These are phyloP conservation scores for Camponotus fellah DNA, from an alignment of 2,888 invertebrate genomes.

Conservation along the genomic window DNA sequence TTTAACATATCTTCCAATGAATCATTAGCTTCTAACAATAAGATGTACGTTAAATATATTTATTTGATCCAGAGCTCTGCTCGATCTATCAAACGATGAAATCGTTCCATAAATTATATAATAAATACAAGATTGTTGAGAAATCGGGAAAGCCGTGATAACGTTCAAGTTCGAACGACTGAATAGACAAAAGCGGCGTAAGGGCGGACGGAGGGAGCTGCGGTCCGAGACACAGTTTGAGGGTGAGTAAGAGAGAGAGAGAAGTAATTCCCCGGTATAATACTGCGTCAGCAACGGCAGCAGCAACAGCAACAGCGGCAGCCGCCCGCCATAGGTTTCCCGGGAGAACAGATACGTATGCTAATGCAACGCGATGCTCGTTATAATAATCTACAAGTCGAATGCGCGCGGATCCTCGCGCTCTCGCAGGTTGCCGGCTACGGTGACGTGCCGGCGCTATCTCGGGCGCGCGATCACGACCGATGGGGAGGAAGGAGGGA, in stretches of 20 bases:
- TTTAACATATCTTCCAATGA: background rate
- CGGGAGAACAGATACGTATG: slow-evolving; percentile 82
- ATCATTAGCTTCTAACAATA: background rate
- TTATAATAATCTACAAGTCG: slow-evolving; percentile 84
- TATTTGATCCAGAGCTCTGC: background rate
- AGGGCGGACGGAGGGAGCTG: background rate
- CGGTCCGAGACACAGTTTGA: slow-evolving; percentile 19
- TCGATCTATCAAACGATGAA: background rate
- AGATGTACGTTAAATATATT: background rate
- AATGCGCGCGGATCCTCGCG: slow-evolving; percentile 72
- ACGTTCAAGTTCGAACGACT: background rate
- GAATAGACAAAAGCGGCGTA: background rate
- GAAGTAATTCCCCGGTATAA: slow-evolving; percentile 43
- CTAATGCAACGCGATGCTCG: slow-evolving; percentile 83
- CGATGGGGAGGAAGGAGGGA: slow-evolving; percentile 78
- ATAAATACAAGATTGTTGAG: background rate
- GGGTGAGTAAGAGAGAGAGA: slow-evolving; percentile 8
- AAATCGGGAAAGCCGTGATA: slow-evolving; percentile 11
- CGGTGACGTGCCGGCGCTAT: slow-evolving; percentile 79
- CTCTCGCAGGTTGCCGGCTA: slow-evolving; percentile 72
- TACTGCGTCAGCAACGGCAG: slow-evolving; percentile 44
- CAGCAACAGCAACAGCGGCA: slow-evolving; percentile 31
- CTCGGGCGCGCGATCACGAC: slow-evolving; percentile 83
- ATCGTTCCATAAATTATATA: background rate
- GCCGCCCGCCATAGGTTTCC: slow-evolving; percentile 74